Conservation (phyloP, 2,113 vertebrate species). For the Limnothrissa miodon region DNA sequence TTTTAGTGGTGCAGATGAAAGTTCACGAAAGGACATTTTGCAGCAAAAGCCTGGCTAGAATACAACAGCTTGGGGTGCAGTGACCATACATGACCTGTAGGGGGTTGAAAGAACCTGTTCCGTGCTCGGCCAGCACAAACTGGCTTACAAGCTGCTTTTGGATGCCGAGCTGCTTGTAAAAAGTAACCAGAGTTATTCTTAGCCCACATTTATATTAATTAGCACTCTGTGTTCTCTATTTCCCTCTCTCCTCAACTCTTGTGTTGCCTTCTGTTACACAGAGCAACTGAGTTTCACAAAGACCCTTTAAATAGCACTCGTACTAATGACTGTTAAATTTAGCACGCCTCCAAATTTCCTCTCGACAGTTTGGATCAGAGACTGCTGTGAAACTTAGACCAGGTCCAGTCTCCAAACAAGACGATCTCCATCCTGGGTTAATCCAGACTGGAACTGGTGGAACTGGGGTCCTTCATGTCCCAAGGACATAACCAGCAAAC, state of each 20-base stretch:
- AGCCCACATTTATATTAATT: not conserved
- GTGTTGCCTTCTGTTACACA: not conserved
- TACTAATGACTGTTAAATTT: not conserved
- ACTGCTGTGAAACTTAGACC: not conserved
- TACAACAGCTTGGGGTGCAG: not conserved
- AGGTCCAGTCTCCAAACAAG: not conserved
- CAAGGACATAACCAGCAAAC: no score
- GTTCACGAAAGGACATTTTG: not conserved
- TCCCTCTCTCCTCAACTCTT: not conserved
- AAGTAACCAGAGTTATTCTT: slow-evolving; percentile 14
- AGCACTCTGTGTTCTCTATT: not conserved
- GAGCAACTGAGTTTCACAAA: not conserved
- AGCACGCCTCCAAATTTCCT: not conserved
- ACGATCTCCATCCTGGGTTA: not conserved
- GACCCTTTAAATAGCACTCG: not conserved
- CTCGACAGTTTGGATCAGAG: not conserved
- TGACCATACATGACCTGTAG: not conserved
- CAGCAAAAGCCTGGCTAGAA: not conserved
- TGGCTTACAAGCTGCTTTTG: not conserved
- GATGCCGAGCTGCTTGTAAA: not conserved
- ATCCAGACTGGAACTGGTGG: no score
- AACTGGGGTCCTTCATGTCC: no score
- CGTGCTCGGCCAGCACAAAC: not conserved
- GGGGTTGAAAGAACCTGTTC: not conserved
- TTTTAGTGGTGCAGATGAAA: not conserved